phyloP scores from a whole-genome alignment of 1,140 invertebrate genomes.

The Bilobella aurantiaca region DNA sequence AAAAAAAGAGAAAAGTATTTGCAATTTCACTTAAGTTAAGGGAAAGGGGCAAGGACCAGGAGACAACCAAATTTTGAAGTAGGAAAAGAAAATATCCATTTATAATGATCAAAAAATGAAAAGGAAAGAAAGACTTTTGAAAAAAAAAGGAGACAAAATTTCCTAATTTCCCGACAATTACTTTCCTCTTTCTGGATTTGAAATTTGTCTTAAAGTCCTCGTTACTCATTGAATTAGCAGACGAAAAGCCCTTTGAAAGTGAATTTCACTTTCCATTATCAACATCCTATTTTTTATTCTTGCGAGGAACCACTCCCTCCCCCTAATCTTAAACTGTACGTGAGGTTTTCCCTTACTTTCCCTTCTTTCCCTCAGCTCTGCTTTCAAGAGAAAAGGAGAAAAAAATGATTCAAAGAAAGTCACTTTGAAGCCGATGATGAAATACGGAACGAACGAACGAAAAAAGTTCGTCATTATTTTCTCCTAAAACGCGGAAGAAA shows the following conservation, averaged over 20 bases:
- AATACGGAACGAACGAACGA: too few species aligned
- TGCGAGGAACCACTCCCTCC: neutral
- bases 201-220: neutral
- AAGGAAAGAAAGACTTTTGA: too few species aligned
- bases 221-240: constrained; percentile 3
- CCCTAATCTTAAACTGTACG: neutral
- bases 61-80: too few species aligned
- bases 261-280: constrained; percentile 12
- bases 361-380: too few species aligned
- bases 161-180: constrained; percentile 8
- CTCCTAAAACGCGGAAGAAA: neutral
- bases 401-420: neutral
- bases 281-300: constrained; percentile 2
- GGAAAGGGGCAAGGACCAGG: too few species aligned
- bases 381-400: neutral
- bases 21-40: neutral
- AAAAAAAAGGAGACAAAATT: too few species aligned
- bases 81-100: too few species aligned
- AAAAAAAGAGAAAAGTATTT: neutral
- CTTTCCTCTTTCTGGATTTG: neutral
- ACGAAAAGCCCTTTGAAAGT: constrained; percentile 1
- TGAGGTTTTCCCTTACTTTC: constrained; percentile 6
- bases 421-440: neutral
- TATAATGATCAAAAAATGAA: neutral
- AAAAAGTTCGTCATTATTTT: constrained; percentile 6